Percentiles rank a stretch among this genome's conserved stretches.
These are phyloP conservation scores for Syngnathus rostellatus DNA, from an alignment of 2,797 vertebrate genomes.

Conservation along the genomic window DNA sequence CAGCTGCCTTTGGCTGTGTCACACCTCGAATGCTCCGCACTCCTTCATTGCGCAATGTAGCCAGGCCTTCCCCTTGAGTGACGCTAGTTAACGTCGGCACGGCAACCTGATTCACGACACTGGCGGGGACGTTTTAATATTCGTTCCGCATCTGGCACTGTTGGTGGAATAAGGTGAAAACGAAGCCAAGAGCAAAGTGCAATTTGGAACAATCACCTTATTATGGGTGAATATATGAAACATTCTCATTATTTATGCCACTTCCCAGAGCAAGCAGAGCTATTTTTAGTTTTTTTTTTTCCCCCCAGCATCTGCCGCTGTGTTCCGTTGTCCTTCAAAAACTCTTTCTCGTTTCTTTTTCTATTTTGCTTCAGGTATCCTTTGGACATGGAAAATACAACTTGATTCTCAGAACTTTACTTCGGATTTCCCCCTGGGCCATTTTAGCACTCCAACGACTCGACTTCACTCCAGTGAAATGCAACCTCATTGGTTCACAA, in stretches of 20 bases:
- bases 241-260: not conserved
- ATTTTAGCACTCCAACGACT: no score
- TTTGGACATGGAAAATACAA: no score
- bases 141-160: constrained; percentile 36
- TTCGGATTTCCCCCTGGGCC: no score
- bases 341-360: not conserved
- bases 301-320: not conserved
- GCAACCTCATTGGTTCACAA: no score
- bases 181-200: not conserved
- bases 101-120: constrained; percentile 11
- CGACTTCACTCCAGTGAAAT: no score
- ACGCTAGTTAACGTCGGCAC: constrained; percentile 10
- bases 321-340: not conserved
- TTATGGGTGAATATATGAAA: not conserved
- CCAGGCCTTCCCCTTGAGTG: constrained; percentile 1
- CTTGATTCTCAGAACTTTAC: no score
- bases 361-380: not conserved
- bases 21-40: not conserved
- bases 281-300: not conserved
- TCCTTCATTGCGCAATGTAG: not conserved
- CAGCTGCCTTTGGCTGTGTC: not conserved
- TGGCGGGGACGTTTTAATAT: constrained; percentile 24
- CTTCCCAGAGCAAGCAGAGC: not conserved
- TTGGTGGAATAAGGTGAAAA: constrained; percentile 2
- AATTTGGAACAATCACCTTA: not conserved